Evolutionary conservation across 2,888 invertebrate species (phyloP), one percentile per base, ranked within the genome.

Genomic region (Lasioglossum zephyrum): DNA sequence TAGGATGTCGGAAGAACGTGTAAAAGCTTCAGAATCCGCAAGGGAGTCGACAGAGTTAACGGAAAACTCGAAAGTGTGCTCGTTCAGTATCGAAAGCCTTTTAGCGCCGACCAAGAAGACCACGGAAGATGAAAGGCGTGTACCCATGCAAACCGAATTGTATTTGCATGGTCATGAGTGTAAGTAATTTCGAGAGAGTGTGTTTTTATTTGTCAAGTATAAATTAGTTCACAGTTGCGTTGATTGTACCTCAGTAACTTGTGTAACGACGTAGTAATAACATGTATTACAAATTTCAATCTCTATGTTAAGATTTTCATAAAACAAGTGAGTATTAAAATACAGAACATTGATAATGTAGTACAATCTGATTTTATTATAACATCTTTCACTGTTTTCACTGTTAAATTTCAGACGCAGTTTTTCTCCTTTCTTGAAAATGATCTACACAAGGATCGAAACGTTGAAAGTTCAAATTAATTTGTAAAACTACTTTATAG

Each of bases 81-180:
- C 93, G n/a, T 94, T 94, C 80, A 94, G 94, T 77, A 94, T 94
- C 81, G 94, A 94, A 79, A 93, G 94, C 88, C 87, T 94, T 63
- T 87, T 94, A 77, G 94, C 94, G 16, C 94, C 94, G 3, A 89
- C 87, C 47, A 90, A 90, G 66, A 92, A 90, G 66, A 84, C 82
- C 16, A 39, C 84, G 73, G 84, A 85, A 22, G 87, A 90, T n/a
- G 81, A 87, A 31, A 79, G 72, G 60, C 83, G 82, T 16, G 66
- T 83, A 36, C 66, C 82, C 6, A 79, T 87, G 70, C 73, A 79
- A n/a, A 79, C 84, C 18, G 78, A 86, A 73, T n/a, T 87, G 0
- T 84, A 83, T 63, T 81, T 88, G 39, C 85, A 85, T 11, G 72
- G 84, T 6, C 85, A 88, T 26, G 90, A 92, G 85, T 83, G 92